Conservation (phyloP, 1,140 invertebrate genomes). For the Hypsibius dujardini region DNA sequence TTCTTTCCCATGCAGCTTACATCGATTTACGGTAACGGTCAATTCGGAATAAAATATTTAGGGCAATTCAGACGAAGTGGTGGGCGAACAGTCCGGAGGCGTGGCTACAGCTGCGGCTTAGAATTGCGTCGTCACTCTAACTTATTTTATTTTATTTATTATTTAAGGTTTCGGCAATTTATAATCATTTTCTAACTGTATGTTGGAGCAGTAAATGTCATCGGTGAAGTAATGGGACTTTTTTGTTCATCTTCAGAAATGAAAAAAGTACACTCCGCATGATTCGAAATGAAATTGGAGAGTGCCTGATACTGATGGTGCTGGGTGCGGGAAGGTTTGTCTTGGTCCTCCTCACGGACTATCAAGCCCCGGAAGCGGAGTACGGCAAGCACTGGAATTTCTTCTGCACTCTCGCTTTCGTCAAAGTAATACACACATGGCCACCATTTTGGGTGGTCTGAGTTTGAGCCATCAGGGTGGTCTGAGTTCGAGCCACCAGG, state of each 20-base stretch:
- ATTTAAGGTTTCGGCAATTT: neutral
- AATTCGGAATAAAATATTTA: too few species aligned
- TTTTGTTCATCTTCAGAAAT: neutral
- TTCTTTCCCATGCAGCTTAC: too few species aligned
- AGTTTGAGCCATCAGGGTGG: too few species aligned
- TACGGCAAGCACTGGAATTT: constrained; percentile 96
- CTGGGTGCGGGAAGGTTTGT: constrained; percentile 49
- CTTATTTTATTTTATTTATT: too few species aligned
- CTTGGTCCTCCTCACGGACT: constrained; percentile 40
- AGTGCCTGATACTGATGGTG: constrained; percentile 27
- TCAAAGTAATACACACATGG: constrained; percentile 40
- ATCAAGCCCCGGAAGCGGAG: constrained; percentile 68
- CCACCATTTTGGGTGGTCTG: too few species aligned
- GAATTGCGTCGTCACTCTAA: too few species aligned
- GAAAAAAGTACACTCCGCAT: neutral
- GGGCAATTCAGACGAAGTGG: too few species aligned
- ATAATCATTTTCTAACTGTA: neutral
- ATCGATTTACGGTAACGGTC: too few species aligned
- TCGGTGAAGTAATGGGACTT: neutral
- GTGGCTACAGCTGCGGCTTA: too few species aligned
- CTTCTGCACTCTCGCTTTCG: constrained; percentile 68
- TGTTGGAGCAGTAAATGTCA: neutral
- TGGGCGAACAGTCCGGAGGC: too few species aligned
- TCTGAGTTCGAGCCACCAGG: too few species aligned
- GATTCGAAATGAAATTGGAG: neutral